Evolutionary conservation across 2,888 invertebrate species (phyloP).

Genomic region (Dolichopus griseipennis): DNA sequence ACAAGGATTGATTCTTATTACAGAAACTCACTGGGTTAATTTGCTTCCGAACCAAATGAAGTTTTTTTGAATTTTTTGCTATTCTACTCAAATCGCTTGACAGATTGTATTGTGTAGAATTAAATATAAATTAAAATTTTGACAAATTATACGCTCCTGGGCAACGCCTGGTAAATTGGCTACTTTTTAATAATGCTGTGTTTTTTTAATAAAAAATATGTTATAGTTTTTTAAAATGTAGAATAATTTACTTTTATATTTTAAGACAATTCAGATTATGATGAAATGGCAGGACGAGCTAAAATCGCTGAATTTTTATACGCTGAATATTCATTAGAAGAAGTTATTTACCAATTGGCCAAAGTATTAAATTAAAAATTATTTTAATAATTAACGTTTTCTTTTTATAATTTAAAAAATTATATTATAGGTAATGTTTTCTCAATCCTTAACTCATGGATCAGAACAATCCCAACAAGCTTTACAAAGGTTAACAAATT

Average conservation of each 20-base stretch:
- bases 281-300: conserved; percentile 59
- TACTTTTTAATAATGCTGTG: no score
- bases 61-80: no score
- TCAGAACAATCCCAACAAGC: conserved; percentile 62
- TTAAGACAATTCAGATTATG: conserved; percentile 48
- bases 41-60: no score
- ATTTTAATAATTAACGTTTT: neutral
- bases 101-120: no score
- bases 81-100: no score
- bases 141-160: no score
- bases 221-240: no score
- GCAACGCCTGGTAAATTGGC: no score
- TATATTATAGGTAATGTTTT: conserved; percentile 59
- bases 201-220: no score
- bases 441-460: conserved; percentile 61
- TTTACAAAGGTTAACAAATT: conserved; percentile 63
- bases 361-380: conserved; percentile 46
- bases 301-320: conserved; percentile 62
- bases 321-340: conserved; percentile 67
- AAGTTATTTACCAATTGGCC: conserved; percentile 70
- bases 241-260: conserved; percentile 10
- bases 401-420: conserved; percentile 7
- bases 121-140: no score
- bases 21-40: no score
- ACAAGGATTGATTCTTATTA: no score